phyloP scores from a whole-genome alignment of 35 echinoderm and acorn worm genomes.

The Strongylocentrotus purpuratus region DNA sequence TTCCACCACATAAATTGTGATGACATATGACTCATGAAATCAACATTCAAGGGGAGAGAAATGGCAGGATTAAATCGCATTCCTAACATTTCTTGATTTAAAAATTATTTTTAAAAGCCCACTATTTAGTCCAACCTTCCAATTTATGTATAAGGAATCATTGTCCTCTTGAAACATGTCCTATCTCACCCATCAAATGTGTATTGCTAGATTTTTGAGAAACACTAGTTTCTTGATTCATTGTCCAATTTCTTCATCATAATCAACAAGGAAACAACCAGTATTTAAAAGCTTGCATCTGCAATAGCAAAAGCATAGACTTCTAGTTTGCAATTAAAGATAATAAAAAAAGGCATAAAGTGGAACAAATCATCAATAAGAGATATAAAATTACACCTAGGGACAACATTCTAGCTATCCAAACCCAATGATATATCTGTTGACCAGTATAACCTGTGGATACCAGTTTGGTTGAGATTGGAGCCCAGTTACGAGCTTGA shows the following conservation, averaged over 20 bases:
- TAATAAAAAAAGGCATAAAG: not conserved
- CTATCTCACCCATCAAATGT: not conserved
- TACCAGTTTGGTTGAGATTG: conserved; percentile 22
- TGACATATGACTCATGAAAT: conserved; percentile 18
- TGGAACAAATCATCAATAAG: not conserved
- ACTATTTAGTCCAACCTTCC: not conserved
- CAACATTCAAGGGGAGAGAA: not conserved
- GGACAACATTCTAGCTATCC: not conserved
- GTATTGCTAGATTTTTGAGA: no score
- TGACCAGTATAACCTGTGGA: conserved; percentile 25
- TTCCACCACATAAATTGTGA: not conserved
- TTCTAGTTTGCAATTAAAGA: no score
- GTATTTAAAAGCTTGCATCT: not conserved
- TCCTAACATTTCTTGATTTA: conserved; percentile 12
- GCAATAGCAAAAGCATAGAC: not conserved
- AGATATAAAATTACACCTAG: not conserved
- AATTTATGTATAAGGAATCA: not conserved
- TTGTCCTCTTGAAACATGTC: not conserved
- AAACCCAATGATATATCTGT: not conserved
- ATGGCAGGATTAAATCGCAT: not conserved
- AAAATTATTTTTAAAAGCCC: not conserved
- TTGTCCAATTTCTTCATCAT: not conserved
- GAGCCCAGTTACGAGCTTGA: conserved; percentile 42
- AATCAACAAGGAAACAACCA: not conserved
- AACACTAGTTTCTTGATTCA: not conserved